Evolutionary conservation across 2,113 vertebrate genomes (phyloP), one percentile per base, ranked within the genome.

Genomic region (Thymallus thymallus): DNA sequence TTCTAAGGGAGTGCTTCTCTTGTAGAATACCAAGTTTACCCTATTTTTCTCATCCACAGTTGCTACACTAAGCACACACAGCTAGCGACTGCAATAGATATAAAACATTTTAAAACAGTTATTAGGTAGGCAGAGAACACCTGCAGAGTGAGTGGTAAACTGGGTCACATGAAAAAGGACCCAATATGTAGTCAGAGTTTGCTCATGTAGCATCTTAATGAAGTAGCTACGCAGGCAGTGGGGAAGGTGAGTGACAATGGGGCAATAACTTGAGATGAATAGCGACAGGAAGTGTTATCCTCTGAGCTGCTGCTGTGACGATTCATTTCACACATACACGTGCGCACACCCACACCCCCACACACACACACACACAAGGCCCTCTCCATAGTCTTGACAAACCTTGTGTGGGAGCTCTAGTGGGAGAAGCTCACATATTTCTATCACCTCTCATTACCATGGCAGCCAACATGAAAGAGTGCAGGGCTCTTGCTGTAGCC

Each of bases 401-500:
- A 5, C 48, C 48, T 16, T 18, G 16, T 51, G 14, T 51, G 48
- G 82, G 85, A 74, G 76, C 82, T 84, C 80, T 68, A 82, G 78
- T 55, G 82, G 83, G 80, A 82, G 84, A 73, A 41, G 82, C 84
- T 89, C 87, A 86, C 88, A 89, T 88, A 90, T 79, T 90, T 90
- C 89, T 73, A 90, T 93, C 91, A 91, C 79, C 78, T 85, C 86
- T 90, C 88, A 90, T 92, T 90, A 91, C 69, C 78, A 88, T 81
- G 58, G 46, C 4, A 75, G 81, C 82, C 73, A 66, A 91, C 89
- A 90, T 91, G 80, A 93, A 92, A 91, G 91, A 81, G 79, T 73
- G 78, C 18, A 24, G 46, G 46, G 76, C 78, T 84, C 29, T 18
- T 77, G 77, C 80, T 84, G 58, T 73, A 71, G 80, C 68, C 10